These are phyloP conservation scores for Montipora cactus DNA, from an alignment of 64 coral and sea anemone species.

Conservation along the genomic window DNA sequence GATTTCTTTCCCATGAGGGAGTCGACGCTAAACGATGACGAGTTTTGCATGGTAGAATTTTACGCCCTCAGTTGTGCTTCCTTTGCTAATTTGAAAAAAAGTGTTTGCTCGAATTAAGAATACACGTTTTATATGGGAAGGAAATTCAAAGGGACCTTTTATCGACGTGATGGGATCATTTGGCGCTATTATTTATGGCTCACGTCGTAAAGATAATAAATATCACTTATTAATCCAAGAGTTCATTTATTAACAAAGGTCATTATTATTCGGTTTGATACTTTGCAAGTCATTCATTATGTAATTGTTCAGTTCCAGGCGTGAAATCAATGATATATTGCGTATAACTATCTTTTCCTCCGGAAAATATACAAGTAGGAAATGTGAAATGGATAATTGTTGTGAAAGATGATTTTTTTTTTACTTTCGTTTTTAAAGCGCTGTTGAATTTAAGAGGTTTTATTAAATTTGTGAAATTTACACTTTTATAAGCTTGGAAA, in stretches of 20 bases:
- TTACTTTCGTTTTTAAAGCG: neutral
- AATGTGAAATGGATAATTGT: neutral
- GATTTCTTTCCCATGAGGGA: constrained; percentile 69
- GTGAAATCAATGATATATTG: constrained; percentile 20
- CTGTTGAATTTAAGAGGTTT: neutral
- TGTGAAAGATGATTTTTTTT: neutral
- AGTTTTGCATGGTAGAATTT: constrained; percentile 54
- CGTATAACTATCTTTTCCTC: neutral
- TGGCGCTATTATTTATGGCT: constrained; percentile 44
- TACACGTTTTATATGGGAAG: constrained; percentile 55
- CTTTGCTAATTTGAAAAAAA: neutral
- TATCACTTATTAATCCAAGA: constrained; percentile 62
- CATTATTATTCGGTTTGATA: constrained; percentile 57
- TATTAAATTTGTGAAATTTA: constrained; percentile 10
- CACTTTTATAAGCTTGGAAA: constrained; percentile 20
- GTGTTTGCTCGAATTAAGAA: constrained; percentile 24
- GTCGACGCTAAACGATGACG: constrained; percentile 68
- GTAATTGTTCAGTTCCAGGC: constrained; percentile 60
- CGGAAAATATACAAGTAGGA: neutral
- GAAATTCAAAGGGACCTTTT: constrained; percentile 48
- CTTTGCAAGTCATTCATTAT: neutral
- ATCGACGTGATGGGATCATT: constrained; percentile 58
- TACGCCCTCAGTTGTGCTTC: neutral
- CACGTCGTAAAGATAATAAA: constrained; percentile 44
- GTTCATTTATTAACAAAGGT: constrained; percentile 69